A percentile compares a stretch with the other conserved stretches of the same genome.
phyloP scores from a whole-genome alignment of 2,797 vertebrate genomes.

The Tachyglossus aculeatus region DNA sequence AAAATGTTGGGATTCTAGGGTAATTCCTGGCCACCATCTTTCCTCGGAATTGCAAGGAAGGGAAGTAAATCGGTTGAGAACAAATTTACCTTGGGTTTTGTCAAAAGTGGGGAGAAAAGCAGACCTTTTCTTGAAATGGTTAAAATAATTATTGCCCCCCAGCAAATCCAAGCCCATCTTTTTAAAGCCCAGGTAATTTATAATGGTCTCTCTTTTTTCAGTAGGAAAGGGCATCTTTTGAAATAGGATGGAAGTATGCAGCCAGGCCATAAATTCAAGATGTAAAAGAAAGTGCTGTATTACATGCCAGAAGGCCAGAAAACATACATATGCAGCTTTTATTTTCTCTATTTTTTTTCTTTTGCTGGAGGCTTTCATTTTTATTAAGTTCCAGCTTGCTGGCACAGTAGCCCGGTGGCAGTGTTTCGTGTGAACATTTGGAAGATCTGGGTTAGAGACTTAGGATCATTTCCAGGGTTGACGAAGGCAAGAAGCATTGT shows the following conservation, averaged over 20 bases:
- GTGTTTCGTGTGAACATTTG: background rate
- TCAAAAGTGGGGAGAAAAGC: background rate
- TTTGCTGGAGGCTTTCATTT: conserved; percentile 28
- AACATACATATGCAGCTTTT: background rate
- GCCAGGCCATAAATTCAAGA: background rate
- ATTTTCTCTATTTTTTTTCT: background rate
- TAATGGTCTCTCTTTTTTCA: background rate
- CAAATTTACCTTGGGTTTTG: background rate
- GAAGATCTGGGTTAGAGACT: conserved; percentile 11
- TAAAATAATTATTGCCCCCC: background rate
- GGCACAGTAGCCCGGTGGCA: conserved; percentile 1
- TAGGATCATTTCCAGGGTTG: conserved; percentile 16
- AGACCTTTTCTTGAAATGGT: background rate
- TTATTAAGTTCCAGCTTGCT: conserved; percentile 10
- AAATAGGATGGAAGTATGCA: background rate
- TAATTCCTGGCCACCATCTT: background rate
- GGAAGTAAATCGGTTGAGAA: background rate
- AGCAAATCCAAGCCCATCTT: background rate
- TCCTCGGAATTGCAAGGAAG: background rate
- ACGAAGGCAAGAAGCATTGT: conserved; percentile 13
- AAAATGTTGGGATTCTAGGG: background rate
- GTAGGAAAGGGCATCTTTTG: background rate
- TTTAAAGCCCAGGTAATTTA: background rate
- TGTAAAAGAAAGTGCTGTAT: background rate
- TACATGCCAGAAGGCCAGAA: background rate